These are phyloP conservation scores for Athalia rosae DNA, from an alignment of 2,888 invertebrate species.

Conservation along the genomic window DNA sequence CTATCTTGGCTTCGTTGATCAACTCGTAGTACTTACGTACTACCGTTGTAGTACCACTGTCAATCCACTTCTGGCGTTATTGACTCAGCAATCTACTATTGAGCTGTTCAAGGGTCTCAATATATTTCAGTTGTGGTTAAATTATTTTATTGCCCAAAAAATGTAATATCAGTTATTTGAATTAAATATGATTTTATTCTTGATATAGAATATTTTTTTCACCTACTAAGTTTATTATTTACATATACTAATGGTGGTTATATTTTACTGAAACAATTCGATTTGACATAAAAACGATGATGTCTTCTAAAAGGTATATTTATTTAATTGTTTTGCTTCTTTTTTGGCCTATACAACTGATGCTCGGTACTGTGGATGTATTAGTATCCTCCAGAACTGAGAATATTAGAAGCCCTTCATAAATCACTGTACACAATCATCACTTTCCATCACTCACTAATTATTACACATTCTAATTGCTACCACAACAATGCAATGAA, in stretches of 20 bases:
- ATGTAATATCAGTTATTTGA: constrained; percentile 62
- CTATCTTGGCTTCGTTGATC: neutral
- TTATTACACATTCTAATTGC: too few relatives aligned
- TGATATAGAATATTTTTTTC: constrained; percentile 56
- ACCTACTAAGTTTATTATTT: constrained; percentile 60
- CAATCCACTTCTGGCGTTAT: too few relatives aligned
- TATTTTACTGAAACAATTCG: constrained; percentile 58
- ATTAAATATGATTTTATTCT: constrained; percentile 62
- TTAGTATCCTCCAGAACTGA: too few relatives aligned
- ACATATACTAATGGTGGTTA: constrained; percentile 42
- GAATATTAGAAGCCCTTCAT: too few relatives aligned
- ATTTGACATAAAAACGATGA: constrained; percentile 65
- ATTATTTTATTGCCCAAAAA: constrained; percentile 66
- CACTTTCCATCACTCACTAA: too few relatives aligned
- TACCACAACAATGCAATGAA: too few relatives aligned
- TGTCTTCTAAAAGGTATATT: constrained; percentile 73
- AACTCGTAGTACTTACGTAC: too few relatives aligned
- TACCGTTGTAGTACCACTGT: too few relatives aligned
- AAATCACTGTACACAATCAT: too few relatives aligned
- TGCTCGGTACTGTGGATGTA: too few relatives aligned
- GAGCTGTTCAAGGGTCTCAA: constrained; percentile 63
- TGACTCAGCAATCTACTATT: neutral
- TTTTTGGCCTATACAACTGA: neutral
- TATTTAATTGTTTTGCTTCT: constrained; percentile 55
- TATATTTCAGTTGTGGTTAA: constrained; percentile 67